phyloP scores from a whole-genome alignment of 2,113 vertebrate species.

The Myrmecophaga tridactyla region DNA sequence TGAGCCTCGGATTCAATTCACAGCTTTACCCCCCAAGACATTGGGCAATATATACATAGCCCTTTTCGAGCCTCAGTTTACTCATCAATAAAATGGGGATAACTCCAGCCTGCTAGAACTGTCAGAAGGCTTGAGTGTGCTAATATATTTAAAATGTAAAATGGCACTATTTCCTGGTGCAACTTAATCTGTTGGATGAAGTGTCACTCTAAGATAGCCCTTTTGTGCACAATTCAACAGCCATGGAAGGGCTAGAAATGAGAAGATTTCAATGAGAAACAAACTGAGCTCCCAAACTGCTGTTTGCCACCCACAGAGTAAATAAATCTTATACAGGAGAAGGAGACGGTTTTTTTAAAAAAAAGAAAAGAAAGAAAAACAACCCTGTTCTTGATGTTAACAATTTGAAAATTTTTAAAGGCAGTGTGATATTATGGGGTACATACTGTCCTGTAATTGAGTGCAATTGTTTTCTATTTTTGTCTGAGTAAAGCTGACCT shows the following conservation, averaged over 20 bases:
- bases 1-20: background rate
- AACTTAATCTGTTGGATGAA: background rate
- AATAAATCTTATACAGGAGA: conserved; percentile 7
- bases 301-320: background rate
- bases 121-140: background rate
- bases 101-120: background rate
- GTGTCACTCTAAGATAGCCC: background rate
- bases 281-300: background rate
- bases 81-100: background rate
- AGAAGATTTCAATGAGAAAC: background rate
- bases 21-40: background rate
- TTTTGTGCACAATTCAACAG: background rate
- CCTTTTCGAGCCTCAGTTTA: background rate
- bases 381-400: background rate
- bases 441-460: background rate
- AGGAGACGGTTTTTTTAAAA: background rate
- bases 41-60: background rate
- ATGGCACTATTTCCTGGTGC: background rate
- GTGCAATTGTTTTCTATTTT: conserved; percentile 40
- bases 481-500: conserved; percentile 52
- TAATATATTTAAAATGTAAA: background rate
- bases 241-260: background rate
- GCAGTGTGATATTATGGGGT: background rate
- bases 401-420: conserved; percentile 6
- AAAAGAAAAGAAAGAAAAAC: background rate